phyloP scores from a whole-genome alignment of 2,888 invertebrate genomes.

The Pseudococcus longispinus region DNA sequence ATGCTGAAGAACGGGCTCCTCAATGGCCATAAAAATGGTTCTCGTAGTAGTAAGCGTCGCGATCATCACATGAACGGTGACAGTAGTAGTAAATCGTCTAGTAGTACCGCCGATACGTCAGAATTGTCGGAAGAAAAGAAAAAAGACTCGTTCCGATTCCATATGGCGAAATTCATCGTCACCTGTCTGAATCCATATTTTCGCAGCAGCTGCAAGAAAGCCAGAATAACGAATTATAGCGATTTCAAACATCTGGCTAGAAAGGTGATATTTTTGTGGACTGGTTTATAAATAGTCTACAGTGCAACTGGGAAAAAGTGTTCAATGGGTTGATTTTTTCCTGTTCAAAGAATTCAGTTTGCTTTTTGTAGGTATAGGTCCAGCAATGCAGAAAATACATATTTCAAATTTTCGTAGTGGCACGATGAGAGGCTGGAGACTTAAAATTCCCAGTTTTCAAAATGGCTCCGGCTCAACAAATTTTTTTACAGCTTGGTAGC shows the following conservation, averaged over 20 bases:
- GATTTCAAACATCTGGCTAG: slow-evolving; percentile 94
- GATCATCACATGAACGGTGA: slow-evolving; percentile 63
- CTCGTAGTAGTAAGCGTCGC: slow-evolving; percentile 61
- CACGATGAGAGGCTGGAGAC: too few species aligned
- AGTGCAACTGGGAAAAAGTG: too few species aligned
- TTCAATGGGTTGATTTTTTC: too few species aligned
- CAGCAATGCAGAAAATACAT: too few species aligned
- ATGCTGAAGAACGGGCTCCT: background rate
- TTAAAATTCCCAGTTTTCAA: too few species aligned
- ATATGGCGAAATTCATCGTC: slow-evolving; percentile 77
- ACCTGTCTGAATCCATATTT: slow-evolving; percentile 84
- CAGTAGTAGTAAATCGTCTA: slow-evolving; percentile 61
- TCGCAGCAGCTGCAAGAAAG: slow-evolving; percentile 64
- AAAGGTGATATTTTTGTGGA: slow-evolving; percentile 81
- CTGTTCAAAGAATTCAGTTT: too few species aligned
- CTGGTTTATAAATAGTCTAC: too few species aligned
- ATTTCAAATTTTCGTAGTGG: too few species aligned
- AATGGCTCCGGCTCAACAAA: too few species aligned
- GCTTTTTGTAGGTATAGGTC: too few species aligned
- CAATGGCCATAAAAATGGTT: background rate
- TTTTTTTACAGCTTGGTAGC: too few species aligned
- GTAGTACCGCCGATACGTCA: slow-evolving; percentile 65
- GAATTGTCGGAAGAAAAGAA: slow-evolving; percentile 72
- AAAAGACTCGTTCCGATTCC: slow-evolving; percentile 83
- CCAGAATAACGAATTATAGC: slow-evolving; percentile 84